Evolutionary conservation across 2,113 vertebrate species (phyloP).

Genomic region (Gorsachius goisagi): DNA sequence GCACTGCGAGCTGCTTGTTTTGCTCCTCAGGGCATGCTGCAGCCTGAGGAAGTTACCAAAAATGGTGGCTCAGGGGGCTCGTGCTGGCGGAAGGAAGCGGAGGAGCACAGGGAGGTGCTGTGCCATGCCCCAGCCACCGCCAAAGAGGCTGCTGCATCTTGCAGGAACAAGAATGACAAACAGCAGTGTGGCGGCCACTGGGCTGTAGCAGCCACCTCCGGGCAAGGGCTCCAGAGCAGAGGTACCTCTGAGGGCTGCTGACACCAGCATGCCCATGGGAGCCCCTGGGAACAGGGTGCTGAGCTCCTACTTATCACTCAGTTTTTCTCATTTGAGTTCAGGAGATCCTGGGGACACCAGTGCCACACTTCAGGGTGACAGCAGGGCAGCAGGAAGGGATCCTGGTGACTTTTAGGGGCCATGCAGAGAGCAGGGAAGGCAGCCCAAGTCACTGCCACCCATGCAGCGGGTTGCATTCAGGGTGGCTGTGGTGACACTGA

Average conservation of each 20-base stretch:
- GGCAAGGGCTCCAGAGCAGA: background rate
- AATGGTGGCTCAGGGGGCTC: background rate
- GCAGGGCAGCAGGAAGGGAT: background rate
- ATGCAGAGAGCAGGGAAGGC: background rate
- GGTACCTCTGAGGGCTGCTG: fast-evolving
- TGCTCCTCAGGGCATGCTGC: background rate
- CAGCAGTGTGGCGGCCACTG: fast-evolving
- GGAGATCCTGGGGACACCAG: fast-evolving
- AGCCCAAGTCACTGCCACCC: background rate
- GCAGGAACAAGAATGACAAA: background rate
- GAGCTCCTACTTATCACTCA: fast-evolving
- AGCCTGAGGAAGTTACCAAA: constrained; percentile 43
- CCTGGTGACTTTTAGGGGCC: background rate
- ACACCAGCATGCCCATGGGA: fast-evolving
- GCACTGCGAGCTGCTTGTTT: background rate
- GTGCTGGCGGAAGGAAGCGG: constrained; percentile 11
- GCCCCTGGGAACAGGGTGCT: background rate
- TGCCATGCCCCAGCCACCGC: background rate
- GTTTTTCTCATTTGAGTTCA: background rate
- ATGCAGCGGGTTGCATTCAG: fast-evolving
- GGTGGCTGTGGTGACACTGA: fast-evolving
- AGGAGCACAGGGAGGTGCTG: background rate
- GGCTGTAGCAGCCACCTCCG: background rate
- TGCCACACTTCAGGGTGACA: fast-evolving
- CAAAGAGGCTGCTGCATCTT: background rate